Percentiles rank a stretch among this genome's conserved stretches.
phyloP scores from a whole-genome alignment of 1,140 invertebrate species.

The Drosophila baimaii region DNA sequence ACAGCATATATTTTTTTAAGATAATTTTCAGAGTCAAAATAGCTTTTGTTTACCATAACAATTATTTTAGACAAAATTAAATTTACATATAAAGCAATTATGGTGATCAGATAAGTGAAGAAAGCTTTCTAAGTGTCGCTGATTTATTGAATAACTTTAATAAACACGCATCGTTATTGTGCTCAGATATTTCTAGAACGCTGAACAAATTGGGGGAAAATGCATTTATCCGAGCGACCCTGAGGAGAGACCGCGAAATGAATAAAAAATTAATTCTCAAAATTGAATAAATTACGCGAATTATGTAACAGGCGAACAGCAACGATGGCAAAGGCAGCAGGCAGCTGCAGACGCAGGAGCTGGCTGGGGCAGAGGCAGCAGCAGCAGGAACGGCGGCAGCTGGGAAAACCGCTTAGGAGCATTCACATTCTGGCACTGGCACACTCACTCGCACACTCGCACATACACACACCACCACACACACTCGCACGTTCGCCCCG shows the following conservation, averaged over 20 bases:
- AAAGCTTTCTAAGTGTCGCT: too few species aligned
- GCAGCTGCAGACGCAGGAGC: constrained; percentile 17
- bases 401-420: constrained; percentile 73
- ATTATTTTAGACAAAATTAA: background rate
- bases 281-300: constrained; percentile 84
- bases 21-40: too few species aligned
- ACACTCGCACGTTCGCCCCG: constrained; percentile 33
- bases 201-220: background rate
- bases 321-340: constrained; percentile 32
- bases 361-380: constrained; percentile 21
- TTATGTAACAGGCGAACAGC: constrained; percentile 80
- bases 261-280: constrained; percentile 83
- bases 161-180: too few species aligned
- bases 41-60: background rate
- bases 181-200: background rate
- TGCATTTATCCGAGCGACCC: background rate
- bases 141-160: too few species aligned
- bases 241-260: constrained; percentile 27
- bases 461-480: constrained; percentile 26
- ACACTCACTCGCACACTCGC: constrained; percentile 21
- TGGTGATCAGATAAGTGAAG: background rate
- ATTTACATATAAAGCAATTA: background rate
- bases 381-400: constrained; percentile 37
- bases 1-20: background rate
- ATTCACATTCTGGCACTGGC: constrained; percentile 31